A percentile compares a stretch with the other conserved stretches of the same genome.
These are phyloP conservation scores for Berghia stephanieae DNA, from an alignment of 1,140 invertebrate genomes.

Conservation along the genomic window DNA sequence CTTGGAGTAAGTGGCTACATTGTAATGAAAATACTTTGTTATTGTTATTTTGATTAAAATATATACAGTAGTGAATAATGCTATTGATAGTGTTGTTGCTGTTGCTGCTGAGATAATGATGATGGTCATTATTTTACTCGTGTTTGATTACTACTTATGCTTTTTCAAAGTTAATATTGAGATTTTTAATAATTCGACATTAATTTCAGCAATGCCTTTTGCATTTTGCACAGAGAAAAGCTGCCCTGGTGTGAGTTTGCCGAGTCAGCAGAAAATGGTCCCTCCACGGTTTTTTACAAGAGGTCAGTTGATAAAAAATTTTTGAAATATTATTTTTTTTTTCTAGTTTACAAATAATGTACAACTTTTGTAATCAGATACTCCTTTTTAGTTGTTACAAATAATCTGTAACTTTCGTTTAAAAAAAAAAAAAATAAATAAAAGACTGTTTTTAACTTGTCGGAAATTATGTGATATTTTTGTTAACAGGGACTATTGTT, in stretches of 20 bases:
- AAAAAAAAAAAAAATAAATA: too few relatives aligned
- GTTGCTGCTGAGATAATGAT: background rate
- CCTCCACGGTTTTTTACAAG: conserved; percentile 84
- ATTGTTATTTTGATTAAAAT: background rate
- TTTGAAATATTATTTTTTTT: background rate
- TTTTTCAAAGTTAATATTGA: too few relatives aligned
- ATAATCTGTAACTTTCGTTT: too few relatives aligned
- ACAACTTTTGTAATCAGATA: too few relatives aligned
- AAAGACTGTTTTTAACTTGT: too few relatives aligned
- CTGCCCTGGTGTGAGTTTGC: conserved; percentile 97
- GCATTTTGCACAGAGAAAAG: conserved; percentile 98
- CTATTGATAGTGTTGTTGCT: background rate
- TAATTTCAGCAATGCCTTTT: conserved; percentile 91
- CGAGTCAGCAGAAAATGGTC: conserved; percentile 87
- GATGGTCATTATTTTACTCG: too few relatives aligned
- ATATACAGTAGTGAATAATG: background rate
- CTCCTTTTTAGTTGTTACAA: too few relatives aligned
- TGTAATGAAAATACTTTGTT: background rate
- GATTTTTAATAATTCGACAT: conserved; percentile 5
- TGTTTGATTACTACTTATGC: too few relatives aligned
- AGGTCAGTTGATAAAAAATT: conserved; percentile 69
- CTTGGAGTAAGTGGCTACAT: conserved; percentile 90
- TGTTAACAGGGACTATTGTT: too few relatives aligned
- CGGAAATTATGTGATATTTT: too few relatives aligned
- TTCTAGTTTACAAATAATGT: too few relatives aligned